Conservation (phyloP, 2,888 invertebrate species). For the Scrobipalpa atriplicella region DNA sequence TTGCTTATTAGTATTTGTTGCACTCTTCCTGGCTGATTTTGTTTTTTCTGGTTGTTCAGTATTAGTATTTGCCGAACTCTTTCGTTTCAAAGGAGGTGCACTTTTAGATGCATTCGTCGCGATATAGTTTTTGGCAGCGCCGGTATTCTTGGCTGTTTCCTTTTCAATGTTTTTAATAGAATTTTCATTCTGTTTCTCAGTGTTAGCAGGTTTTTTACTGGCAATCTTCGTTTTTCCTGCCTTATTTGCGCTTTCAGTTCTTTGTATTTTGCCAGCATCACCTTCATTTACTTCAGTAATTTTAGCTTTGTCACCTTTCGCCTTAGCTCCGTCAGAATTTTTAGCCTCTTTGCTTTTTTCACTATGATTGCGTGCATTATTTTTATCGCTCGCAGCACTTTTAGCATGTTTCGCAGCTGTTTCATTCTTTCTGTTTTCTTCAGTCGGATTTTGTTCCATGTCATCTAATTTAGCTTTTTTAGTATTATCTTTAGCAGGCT, state of each 20-base stretch:
- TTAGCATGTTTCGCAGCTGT: not conserved
- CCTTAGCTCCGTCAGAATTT: not conserved
- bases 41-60: not conserved
- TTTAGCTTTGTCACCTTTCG: not conserved
- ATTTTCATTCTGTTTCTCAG: not conserved
- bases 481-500: not conserved
- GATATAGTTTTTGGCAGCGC: not conserved
- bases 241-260: not conserved
- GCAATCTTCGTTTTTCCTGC: not conserved
- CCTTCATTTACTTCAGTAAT: not conserved
- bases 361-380: not conserved
- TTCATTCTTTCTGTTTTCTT: slow-evolving; percentile 2
- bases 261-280: not conserved
- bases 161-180: not conserved
- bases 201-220: not conserved
- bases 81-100: not conserved
- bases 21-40: slow-evolving; percentile 15
- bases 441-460: not conserved
- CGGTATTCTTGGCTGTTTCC: not conserved
- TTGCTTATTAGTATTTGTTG: not conserved
- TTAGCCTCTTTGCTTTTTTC: not conserved
- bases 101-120: not conserved
- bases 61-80: not conserved
- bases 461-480: not conserved
- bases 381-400: not conserved